Evolutionary conservation across 35 echinoderm and acorn worm genomes (phyloP).

Genomic region (Holothuria glaberrima): DNA sequence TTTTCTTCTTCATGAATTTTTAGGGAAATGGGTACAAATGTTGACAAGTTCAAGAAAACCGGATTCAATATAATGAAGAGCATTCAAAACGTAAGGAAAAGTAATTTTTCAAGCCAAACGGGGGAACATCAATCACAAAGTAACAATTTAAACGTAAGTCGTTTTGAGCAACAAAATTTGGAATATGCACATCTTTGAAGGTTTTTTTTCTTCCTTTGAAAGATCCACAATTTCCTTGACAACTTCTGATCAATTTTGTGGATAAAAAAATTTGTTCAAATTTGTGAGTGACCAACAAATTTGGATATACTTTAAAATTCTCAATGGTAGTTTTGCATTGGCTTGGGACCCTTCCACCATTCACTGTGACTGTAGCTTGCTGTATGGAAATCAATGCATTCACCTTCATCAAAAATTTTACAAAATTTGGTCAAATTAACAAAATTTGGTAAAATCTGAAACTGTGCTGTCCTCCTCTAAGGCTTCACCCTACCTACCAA

Average conservation of each 20-base stretch:
- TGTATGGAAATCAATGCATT: constrained; percentile 52
- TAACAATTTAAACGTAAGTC: constrained; percentile 45
- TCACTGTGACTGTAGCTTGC: constrained; percentile 24
- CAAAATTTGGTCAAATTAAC: too few relatives aligned
- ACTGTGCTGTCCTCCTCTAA: too few relatives aligned
- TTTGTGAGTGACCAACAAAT: too few relatives aligned
- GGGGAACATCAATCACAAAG: constrained; percentile 35
- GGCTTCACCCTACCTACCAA: too few relatives aligned
- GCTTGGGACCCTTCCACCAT: background rate
- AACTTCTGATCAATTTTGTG: too few relatives aligned
- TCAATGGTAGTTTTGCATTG: too few relatives aligned
- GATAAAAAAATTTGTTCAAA: too few relatives aligned
- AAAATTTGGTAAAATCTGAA: too few relatives aligned
- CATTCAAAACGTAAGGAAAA: background rate
- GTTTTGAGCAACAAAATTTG: constrained; percentile 42
- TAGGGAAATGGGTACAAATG: constrained; percentile 2
- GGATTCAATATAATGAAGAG: background rate
- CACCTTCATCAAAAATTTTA: background rate
- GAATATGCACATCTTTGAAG: background rate
- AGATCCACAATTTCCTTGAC: background rate
- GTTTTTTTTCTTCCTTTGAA: background rate
- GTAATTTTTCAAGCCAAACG: constrained; percentile 44
- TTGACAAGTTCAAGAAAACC: background rate
- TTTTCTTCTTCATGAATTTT: background rate
- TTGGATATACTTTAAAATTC: too few relatives aligned